phyloP scores from a whole-genome alignment of 2,888 invertebrate species.

The Gandaritis pyraliata region DNA sequence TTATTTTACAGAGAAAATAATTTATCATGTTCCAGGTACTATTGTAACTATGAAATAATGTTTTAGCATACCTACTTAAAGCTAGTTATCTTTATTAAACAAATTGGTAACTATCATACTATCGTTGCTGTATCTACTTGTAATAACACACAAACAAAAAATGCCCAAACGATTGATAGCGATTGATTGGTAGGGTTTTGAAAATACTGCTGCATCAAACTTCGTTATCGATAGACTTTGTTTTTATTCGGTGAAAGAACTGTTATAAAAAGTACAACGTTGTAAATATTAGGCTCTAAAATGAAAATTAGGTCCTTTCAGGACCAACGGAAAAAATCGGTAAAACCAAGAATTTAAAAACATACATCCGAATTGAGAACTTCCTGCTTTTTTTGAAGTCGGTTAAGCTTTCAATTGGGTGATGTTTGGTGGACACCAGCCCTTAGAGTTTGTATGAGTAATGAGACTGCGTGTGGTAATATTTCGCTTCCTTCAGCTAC shows the following conservation, averaged over 20 bases:
- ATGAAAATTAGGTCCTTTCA: background rate
- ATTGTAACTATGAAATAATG: background rate
- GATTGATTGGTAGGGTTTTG: no score
- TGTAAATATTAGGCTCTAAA: no score
- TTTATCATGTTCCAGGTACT: background rate
- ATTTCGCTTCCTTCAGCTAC: slow-evolving; percentile 48
- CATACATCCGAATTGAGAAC: no score
- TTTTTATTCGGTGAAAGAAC: no score
- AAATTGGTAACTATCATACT: background rate
- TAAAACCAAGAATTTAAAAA: no score
- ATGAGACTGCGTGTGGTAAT: slow-evolving; percentile 44
- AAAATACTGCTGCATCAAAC: no score
- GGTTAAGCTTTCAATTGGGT: background rate
- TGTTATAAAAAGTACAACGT: no score
- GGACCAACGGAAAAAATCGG: background rate
- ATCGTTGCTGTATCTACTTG: no score
- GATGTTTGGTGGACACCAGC: background rate
- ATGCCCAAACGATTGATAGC: no score
- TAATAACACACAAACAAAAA: no score
- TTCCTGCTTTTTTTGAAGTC: no score
- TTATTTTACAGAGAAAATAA: background rate
- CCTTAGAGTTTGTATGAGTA: slow-evolving; percentile 50
- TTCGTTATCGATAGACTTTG: no score
- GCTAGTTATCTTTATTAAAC: background rate
- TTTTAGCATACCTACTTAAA: background rate